Evolutionary conservation across 2,888 invertebrate species (phyloP), one percentile per base, ranked within the genome.

Genomic region (Platycnemis pennipes): DNA sequence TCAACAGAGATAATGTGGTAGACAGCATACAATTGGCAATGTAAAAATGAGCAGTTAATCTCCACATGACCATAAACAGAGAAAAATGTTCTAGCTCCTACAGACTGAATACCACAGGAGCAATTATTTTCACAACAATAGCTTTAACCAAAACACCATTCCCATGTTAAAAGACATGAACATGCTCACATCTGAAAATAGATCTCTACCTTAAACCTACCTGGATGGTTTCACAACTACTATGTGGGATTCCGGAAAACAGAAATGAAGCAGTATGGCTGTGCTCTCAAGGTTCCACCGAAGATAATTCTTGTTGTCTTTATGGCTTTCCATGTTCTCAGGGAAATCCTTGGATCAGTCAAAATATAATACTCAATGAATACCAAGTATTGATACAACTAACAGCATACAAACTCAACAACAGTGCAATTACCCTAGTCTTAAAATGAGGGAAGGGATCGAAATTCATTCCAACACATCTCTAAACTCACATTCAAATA

Each of bases 261-360:
- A 97, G 94, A 97, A 96, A 91, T 97, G 97, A 94, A 99, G 96
- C 95, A 98, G 96, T 94, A 97, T 96, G 53, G 98, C 98, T 45
- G 98, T 98, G 95, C 97, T 97, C 96, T 99, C 98, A 95, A 99
- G 96, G 96, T 98, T 98, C 98, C 99, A 99, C 95, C 98, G 97
- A 95, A 97, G 96, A 96, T 98, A 98, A 95, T 97, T 97, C 95
- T 98, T 97, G 96, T 98, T 98, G 96, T 98, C 98, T 56, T 98
- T 97, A 96, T 98, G 98, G 53, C 97, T 97, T 95, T 97, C 97
- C 99, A 99, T 99, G 96, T 98, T 97, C 96, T 99, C 98, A 45
- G 98, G 97, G 96, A 98, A 99, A 96, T 99, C 98, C 98, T 99
- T 96, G 13, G 96, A 94, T 94, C 95, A 95, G 44, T 94, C n/a